Conservation (phyloP, 2,888 invertebrate genomes). For the Steromphala cineraria region DNA sequence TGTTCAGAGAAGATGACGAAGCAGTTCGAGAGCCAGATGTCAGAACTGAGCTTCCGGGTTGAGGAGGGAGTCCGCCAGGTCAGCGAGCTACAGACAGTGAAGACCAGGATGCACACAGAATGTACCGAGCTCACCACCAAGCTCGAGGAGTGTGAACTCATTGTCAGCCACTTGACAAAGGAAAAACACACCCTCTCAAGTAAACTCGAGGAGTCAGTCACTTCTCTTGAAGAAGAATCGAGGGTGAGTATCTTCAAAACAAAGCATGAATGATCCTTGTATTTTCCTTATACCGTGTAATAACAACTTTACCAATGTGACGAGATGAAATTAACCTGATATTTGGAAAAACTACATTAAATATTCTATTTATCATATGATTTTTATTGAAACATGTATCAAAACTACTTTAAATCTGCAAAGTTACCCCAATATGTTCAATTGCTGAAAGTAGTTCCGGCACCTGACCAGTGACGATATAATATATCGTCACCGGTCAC, state of each 20-base stretch:
- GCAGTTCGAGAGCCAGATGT: constrained; percentile 95
- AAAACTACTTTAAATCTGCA: too few species aligned
- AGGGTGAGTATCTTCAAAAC: constrained; percentile 68
- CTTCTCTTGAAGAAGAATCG: constrained; percentile 96
- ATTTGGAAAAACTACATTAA: too few species aligned
- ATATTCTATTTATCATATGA: too few species aligned
- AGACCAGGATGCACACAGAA: constrained; percentile 98
- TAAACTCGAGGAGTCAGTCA: constrained; percentile 98
- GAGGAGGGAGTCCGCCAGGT: constrained; percentile 98
- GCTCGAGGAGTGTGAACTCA: constrained; percentile 98
- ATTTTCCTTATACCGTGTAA: too few species aligned
- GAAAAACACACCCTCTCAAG: constrained; percentile 91
- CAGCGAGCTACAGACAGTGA: constrained; percentile 87
- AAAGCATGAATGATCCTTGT: too few species aligned
- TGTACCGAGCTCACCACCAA: constrained; percentile 97
- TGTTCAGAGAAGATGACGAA: constrained; percentile 99
- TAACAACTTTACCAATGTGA: too few species aligned
- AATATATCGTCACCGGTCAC: too few species aligned
- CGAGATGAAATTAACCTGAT: too few species aligned
- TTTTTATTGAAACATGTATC: too few species aligned
- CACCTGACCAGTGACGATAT: too few species aligned
- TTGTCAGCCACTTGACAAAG: constrained; percentile 95
- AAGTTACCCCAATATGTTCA: too few species aligned
- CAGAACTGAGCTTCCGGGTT: constrained; percentile 95
- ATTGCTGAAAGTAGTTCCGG: too few species aligned